Evolutionary conservation across 2,797 vertebrate genomes (phyloP), one percentile per base, ranked within the genome.

Genomic region (Pangasius sanitwongsei): DNA sequence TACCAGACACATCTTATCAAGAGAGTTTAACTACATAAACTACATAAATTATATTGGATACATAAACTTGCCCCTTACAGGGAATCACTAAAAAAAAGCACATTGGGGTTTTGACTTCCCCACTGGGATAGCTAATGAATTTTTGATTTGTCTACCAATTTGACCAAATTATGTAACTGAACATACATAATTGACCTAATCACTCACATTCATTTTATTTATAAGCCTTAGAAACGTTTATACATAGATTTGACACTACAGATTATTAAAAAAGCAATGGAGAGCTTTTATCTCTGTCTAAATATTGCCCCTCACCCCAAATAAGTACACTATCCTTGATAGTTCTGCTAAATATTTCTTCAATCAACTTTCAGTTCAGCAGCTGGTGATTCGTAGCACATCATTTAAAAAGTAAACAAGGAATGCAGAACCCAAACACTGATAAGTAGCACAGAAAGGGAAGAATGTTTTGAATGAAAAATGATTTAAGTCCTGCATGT

Each of bases 311-410:
- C 25, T 80, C 57, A 70, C 61, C 28, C n/a, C 84, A 84, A 70
- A 90, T 77, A 84, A 89, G 63, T 88, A 77, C 86, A 90, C 85
- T 67, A 89, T 70, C 41, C 70, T 50, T 67, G 90, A 93, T 86
- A 90, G 85, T 78, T 90, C 48, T 55, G 3, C 83, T 91, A 92
- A 90, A 93, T 91, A 91, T 91, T 90, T 91, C 78, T 70, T 50
- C 34, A 87, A 83, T 70, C 82, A 87, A 81, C 78, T 72, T 87
- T 81, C 69, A 67, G 75, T 70, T 87, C 78, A 37, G 55, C 72
- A 59, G 77, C 57, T n/a, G 59, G 41, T n/a, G 37, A 83, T 83
- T n/a, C 23, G 4, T 6, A 48, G 81, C 59, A 83, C 59, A 48
- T 70, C 67, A 83, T 63, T 82, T 74, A 72, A 44, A 50, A 61